Base-by-base conservation (phyloP, 1,140 invertebrate species). In the Leptonema lineaticorne region DNA sequence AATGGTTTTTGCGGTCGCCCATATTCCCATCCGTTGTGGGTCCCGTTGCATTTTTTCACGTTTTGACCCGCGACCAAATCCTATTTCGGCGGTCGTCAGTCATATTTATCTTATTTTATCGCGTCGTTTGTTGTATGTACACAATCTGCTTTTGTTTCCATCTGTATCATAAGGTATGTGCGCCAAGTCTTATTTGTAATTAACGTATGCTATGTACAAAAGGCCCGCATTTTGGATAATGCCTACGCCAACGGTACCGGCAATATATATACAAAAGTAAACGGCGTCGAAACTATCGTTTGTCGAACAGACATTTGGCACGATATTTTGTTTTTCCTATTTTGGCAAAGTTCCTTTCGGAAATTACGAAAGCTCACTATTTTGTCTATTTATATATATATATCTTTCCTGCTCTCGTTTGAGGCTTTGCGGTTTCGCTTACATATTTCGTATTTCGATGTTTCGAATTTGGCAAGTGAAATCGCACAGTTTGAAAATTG, bases 281-380 rank as follows among this genome's bases (percentile, higher is more conserved):
- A 53, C 50, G 11, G 37, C 37, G 11, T 41, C 50, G 50, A 53
- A 53, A 26, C 50, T 26, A 53, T 53, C 50, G 22, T 30, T 63
- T n/a, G 59, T 24, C 26, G 59, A 41, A 33, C 30, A 27, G 29
- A 46, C 59, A 63, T 63, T 63, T 63, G 59, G 59, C 59, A 63
- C 59, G 33, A n/a, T 63, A 63, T 63, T 63, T 63, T 28, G 7
- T 63, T 46, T 46, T 63, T 22, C 14, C 9, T 22, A 45, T 63
- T 63, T 63, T 63, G 59, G 59, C 59, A 63, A n/a, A 7, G 41
- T 41, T 63, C 59, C 41, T 26, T 27, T 63, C 26, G 11, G 24
- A n/a, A 4, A 41, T 41, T 41, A 41, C 37, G 37, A 41, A 41
- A 41, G n/a, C n/a, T n/a, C n/a, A n/a, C n/a, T n/a, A n/a, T n/a